phyloP scores from a whole-genome alignment of 1,140 invertebrate species.

The Drosophila obscura region DNA sequence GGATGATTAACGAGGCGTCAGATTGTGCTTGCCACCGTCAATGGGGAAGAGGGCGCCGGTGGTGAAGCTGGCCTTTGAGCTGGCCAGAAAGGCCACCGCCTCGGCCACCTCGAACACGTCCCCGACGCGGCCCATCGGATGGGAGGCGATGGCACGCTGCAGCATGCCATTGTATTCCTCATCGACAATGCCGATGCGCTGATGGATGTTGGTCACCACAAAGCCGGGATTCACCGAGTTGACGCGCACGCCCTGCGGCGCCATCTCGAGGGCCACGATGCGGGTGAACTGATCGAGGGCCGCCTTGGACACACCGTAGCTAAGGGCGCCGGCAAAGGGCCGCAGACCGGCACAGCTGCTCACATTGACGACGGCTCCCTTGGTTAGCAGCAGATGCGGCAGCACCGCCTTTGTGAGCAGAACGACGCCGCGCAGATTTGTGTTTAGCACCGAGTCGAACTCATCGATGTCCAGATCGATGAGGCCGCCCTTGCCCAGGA shows the following conservation, averaged over 20 bases:
- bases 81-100: conserved; percentile 93
- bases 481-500: conserved; percentile 88
- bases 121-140: conserved; percentile 92
- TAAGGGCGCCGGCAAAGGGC: conserved; percentile 89
- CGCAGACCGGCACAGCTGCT: conserved; percentile 95
- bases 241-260: conserved; percentile 91
- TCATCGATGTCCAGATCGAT: conserved; percentile 91
- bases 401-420: conserved; percentile 92
- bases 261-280: conserved; percentile 91
- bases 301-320: conserved; percentile 95
- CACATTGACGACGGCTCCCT: conserved; percentile 95
- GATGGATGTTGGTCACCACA: conserved; percentile 92
- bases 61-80: conserved; percentile 91
- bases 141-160: conserved; percentile 89
- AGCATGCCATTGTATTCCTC: conserved; percentile 90
- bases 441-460: conserved; percentile 92
- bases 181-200: conserved; percentile 89
- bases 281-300: conserved; percentile 95
- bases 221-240: conserved; percentile 94
- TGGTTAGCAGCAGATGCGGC: conserved; percentile 91
- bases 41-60: conserved; percentile 92
- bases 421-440: conserved; percentile 93
- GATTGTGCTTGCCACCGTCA: conserved; percentile 87
- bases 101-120: conserved; percentile 91
- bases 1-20: conserved; percentile 69